Evolutionary conservation across 2,113 vertebrate genomes (phyloP).

Genomic region (Lynx canadensis): DNA sequence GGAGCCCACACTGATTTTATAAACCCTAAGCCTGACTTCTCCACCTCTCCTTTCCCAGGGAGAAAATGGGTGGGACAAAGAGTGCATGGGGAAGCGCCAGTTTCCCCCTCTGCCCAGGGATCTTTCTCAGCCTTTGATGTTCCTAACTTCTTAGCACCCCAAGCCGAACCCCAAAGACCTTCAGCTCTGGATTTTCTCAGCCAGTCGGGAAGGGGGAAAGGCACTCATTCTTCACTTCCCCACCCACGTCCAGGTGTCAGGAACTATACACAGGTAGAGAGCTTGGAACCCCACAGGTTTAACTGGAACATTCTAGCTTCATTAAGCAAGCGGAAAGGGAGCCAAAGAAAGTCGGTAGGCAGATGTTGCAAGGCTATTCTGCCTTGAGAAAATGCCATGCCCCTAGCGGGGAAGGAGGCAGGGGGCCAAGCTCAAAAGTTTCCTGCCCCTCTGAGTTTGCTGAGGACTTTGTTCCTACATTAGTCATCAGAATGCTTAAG

Average conservation of each 20-base stretch:
- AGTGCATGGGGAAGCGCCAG: not conserved
- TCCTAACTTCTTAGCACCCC: not conserved
- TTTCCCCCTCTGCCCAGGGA: not conserved
- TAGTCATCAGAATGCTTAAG: slow-evolving; percentile 64
- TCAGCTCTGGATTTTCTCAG: not conserved
- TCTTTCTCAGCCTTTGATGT: not conserved
- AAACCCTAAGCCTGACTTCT: not conserved
- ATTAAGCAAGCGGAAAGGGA: not conserved
- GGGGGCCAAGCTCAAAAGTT: slow-evolving; percentile 48
- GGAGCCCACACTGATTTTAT: not conserved
- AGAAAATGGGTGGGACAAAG: not conserved
- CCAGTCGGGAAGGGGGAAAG: not conserved
- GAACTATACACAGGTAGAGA: not conserved
- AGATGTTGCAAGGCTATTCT: slow-evolving; percentile 48
- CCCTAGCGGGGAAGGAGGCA: not conserved
- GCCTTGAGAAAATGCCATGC: slow-evolving; percentile 41
- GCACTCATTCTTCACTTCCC: too few relatives aligned
- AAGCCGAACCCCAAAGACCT: not conserved
- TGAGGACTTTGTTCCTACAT: slow-evolving; percentile 50
- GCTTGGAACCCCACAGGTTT: not conserved
- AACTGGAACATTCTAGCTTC: not conserved
- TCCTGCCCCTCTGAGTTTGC: slow-evolving; percentile 56
- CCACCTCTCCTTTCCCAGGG: not conserved
- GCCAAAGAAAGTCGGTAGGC: not conserved
- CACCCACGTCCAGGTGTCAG: not conserved